Evolutionary conservation across 2,888 invertebrate species (phyloP), one percentile per base, ranked within the genome.

Genomic region (Agrochola litura): DNA sequence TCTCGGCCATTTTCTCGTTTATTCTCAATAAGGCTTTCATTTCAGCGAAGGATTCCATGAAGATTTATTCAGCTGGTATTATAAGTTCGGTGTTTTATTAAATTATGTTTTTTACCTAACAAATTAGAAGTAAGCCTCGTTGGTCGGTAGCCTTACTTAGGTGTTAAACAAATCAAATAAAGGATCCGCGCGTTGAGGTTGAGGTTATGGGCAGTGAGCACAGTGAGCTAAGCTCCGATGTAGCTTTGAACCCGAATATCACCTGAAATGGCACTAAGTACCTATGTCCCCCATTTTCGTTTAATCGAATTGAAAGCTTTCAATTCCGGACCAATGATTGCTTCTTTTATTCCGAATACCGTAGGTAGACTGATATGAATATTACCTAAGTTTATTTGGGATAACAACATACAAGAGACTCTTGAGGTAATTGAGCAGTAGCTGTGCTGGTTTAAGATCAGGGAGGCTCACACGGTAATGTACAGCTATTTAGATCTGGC

Each of bases 181-280:
- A 80, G 76, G 88, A 88, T 82, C 79, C 75, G 70, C 73, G 76
- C 86, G 85, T 88, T 88, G 90, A 90, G 88, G 84, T 86, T 89
- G 83, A 84, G 83, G 88, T 89, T 89, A 90, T 88, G 85, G 80
- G 84, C 41, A 46, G 46, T 54, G 14, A 71, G n/a, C 58, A 87
- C 84, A 84, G 85, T 88, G 89, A 89, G 83, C 85, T 84, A 88
- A 81, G 82, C 83, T 90, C 92, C 88, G 88, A 90, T 87, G 88
- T 89, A 87, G 89, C 90, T 86, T 78, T 83, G 85, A 43, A 19
- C 14, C 49, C 16, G 22, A 88, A 91, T 90, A 91, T 84, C 81
- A 89, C 85, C 86, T 86, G 81, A 83, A 88, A 86, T 81, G 79
- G 86, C 78, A 87, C 65, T 70, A n/a, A n/a, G n/a, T n/a, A n/a